phyloP scores from a whole-genome alignment of 2,797 vertebrate genomes.

The Cirrhinus molitorella region DNA sequence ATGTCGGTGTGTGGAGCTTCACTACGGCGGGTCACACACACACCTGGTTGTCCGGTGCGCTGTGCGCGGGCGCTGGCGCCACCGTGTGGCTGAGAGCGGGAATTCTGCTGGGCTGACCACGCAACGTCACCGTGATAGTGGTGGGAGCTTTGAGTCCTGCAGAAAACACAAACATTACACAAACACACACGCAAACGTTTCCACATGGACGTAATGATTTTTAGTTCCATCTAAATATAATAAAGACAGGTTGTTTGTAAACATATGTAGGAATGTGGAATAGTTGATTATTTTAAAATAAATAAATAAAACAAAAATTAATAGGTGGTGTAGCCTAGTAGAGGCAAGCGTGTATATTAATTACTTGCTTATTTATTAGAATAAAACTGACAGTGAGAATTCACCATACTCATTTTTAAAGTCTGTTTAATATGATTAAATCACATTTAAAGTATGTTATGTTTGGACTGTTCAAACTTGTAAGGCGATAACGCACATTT shows the following conservation, averaged over 20 bases:
- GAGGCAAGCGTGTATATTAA: neutral
- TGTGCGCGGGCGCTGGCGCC: constrained; percentile 70
- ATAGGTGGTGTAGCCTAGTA: neutral
- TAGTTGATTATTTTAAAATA: neutral
- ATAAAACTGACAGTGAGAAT: neutral
- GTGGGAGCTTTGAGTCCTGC: constrained; percentile 91
- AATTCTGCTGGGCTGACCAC: constrained; percentile 85
- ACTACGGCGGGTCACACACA: constrained; percentile 39
- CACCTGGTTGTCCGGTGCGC: constrained; percentile 75
- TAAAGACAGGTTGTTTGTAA: neutral
- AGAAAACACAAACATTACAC: constrained; percentile 56
- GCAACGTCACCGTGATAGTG: constrained; percentile 91
- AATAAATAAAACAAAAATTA: neutral
- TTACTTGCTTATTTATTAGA: neutral
- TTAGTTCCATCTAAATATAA: neutral
- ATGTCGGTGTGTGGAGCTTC: neutral
- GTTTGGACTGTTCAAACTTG: neutral
- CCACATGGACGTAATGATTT: neutral
- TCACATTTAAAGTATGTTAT: neutral
- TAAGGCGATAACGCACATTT: neutral
- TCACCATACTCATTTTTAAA: neutral
- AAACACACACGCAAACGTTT: constrained; percentile 32
- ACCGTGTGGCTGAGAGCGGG: constrained; percentile 81
- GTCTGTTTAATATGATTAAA: too few species aligned
- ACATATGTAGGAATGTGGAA: neutral